Percentiles rank a stretch among this genome's conserved stretches.
phyloP scores from a whole-genome alignment of 2,888 invertebrate species.

The Lasioglossum figueresi region DNA sequence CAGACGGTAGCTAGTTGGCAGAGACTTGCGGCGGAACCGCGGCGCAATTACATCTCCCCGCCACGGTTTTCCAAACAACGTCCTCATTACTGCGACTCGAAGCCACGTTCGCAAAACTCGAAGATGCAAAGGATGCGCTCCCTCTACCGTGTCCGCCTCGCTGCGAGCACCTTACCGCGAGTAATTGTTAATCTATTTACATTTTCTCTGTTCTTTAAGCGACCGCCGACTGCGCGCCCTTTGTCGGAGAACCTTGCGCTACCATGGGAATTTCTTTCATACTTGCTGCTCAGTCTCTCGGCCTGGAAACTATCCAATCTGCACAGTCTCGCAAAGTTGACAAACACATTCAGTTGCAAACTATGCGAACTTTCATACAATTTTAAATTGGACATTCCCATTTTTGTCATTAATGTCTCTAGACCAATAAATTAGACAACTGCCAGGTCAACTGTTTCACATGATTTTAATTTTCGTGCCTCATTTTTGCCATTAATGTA shows the following conservation, averaged over 20 bases:
- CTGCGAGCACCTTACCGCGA: not conserved
- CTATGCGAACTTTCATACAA: no score
- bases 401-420: no score
- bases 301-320: not conserved
- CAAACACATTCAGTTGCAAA: not conserved
- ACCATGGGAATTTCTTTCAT: not conserved
- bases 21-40: not conserved
- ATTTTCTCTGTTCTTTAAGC: not conserved
- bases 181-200: slow-evolving; percentile 31
- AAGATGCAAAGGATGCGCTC: not conserved
- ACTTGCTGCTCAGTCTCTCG: not conserved
- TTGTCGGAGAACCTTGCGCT: not conserved
- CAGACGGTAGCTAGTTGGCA: not conserved
- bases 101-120: not conserved
- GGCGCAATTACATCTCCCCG: not conserved
- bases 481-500: no score
- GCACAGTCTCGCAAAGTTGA: not conserved
- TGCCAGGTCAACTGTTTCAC: not conserved
- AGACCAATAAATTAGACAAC: no score
- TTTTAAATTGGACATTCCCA: no score
- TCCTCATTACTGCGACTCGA: not conserved
- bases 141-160: not conserved
- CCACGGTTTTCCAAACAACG: slow-evolving; percentile 10
- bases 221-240: not conserved
- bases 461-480: not conserved